These are phyloP conservation scores for Luscinia luscinia DNA, from an alignment of 2,797 vertebrate genomes.

Conservation along the genomic window DNA sequence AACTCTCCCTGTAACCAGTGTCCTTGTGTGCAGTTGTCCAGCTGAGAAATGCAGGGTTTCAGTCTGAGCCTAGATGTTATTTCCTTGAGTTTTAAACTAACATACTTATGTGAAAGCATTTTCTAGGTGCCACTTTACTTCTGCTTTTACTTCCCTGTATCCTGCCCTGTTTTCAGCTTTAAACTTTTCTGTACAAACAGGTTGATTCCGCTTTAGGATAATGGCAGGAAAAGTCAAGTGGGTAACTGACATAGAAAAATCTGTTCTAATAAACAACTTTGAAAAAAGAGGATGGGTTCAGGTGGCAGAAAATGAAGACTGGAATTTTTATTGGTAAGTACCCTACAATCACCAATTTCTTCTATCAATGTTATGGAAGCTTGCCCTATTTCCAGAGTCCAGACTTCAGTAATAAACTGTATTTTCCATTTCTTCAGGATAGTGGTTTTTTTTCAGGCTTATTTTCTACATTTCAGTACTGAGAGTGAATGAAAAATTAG, in stretches of 20 bases:
- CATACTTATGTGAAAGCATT: not conserved
- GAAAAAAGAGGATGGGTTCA: constrained; percentile 97
- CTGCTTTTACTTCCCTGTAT: not conserved
- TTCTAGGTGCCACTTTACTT: not conserved
- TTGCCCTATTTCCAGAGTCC: not conserved
- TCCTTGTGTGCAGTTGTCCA: not conserved
- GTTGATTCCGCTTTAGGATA: constrained; percentile 17
- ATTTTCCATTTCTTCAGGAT: not conserved
- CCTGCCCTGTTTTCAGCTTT: not conserved
- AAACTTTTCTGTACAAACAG: not conserved
- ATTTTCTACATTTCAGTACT: not conserved
- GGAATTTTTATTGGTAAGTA: constrained; percentile 97
- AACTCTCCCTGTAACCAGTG: not conserved
- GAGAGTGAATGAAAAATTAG: not conserved
- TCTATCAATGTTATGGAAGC: not conserved
- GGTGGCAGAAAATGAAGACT: constrained; percentile 93
- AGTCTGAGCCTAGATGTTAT: not conserved
- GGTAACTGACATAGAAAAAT: constrained; percentile 99
- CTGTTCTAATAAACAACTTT: constrained; percentile 98
- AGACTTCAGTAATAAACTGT: not conserved
- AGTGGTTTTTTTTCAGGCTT: not conserved
- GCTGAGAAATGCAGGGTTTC: not conserved
- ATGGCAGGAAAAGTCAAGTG: constrained; percentile 98
- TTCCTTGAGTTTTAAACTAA: not conserved
- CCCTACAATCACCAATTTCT: not conserved